phyloP scores from a whole-genome alignment of 2,888 invertebrate genomes.

The Rhynchonema sp. region DNA sequence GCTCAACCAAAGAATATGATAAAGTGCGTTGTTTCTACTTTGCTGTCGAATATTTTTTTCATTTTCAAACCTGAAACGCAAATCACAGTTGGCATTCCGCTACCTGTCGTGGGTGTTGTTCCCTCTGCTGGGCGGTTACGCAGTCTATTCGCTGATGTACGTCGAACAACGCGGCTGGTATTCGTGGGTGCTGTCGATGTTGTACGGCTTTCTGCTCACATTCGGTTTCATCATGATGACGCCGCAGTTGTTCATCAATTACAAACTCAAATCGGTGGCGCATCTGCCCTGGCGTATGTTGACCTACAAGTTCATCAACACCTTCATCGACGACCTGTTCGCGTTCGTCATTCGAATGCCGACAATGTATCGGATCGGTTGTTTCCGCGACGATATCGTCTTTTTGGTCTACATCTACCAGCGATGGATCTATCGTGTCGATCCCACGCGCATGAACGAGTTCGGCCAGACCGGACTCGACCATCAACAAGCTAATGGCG shows the following conservation, averaged over 20 bases:
- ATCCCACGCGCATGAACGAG: slow-evolving; percentile 81
- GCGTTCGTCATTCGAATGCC: slow-evolving; percentile 99
- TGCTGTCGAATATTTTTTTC: neutral
- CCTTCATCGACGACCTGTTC: slow-evolving; percentile 98
- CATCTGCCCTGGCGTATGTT: slow-evolving; percentile 96
- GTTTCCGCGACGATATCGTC: slow-evolving; percentile 93
- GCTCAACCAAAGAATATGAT: slow-evolving; percentile 80
- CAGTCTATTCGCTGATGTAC: slow-evolving; percentile 79
- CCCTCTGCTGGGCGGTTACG: slow-evolving; percentile 77
- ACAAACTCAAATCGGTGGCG: slow-evolving; percentile 94
- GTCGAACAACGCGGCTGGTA: slow-evolving; percentile 98
- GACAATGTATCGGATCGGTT: slow-evolving; percentile 85
- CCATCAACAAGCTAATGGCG: neutral
- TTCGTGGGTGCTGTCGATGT: slow-evolving; percentile 81
- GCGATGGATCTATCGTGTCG: slow-evolving; percentile 92
- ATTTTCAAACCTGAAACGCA: neutral
- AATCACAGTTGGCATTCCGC: slow-evolving; percentile 55
- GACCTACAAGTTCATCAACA: slow-evolving; percentile 93
- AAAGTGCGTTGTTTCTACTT: slow-evolving; percentile 25
- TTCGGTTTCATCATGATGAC: slow-evolving; percentile 99
- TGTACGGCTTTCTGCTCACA: slow-evolving; percentile 89
- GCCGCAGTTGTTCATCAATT: slow-evolving; percentile 98
- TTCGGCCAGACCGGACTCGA: slow-evolving; percentile 68
- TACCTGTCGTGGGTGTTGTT: slow-evolving; percentile 91
- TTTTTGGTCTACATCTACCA: slow-evolving; percentile 98